Conservation (phyloP, 2,797 vertebrate species). For the Setipinna tenuifilis region DNA sequence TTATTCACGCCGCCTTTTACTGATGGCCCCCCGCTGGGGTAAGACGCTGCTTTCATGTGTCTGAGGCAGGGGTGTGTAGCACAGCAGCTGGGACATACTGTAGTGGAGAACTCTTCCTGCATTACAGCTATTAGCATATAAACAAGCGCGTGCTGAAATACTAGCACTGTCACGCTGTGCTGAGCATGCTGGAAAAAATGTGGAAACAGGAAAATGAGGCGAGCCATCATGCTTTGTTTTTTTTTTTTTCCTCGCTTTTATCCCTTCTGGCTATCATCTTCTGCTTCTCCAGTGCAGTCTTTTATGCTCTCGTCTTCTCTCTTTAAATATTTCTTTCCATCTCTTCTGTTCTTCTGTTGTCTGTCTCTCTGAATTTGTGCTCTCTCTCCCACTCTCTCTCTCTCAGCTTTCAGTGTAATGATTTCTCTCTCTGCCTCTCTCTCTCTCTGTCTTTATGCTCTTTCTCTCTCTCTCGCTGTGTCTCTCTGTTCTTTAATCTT, state of each 20-base stretch:
- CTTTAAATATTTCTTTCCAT: no score
- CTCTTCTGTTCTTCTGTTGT: background rate
- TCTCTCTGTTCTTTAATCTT: background rate
- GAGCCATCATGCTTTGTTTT: background rate
- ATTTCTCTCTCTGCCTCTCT: background rate
- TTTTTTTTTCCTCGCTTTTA: background rate
- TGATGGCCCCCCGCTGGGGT: background rate
- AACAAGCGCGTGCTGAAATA: slow-evolving; percentile 24
- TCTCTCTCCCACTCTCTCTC: background rate
- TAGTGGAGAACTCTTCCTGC: background rate
- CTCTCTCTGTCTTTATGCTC: background rate
- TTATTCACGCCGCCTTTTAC: background rate
- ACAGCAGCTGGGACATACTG: background rate
- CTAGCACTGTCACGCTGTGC: background rate
- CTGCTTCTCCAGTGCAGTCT: background rate
- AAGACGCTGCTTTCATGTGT: no score
- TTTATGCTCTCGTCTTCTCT: background rate
- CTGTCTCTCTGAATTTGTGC: background rate
- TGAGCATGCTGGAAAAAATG: background rate
- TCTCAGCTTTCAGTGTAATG: background rate
- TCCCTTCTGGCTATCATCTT: background rate
- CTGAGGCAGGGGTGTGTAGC: background rate
- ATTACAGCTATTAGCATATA: slow-evolving; percentile 41
- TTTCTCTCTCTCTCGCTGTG: background rate
- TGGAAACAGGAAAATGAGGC: background rate